Evolutionary conservation across 1,140 invertebrate species (phyloP), one percentile per base, ranked within the genome.

Genomic region (Hermatobates lingyangjiaoensis): DNA sequence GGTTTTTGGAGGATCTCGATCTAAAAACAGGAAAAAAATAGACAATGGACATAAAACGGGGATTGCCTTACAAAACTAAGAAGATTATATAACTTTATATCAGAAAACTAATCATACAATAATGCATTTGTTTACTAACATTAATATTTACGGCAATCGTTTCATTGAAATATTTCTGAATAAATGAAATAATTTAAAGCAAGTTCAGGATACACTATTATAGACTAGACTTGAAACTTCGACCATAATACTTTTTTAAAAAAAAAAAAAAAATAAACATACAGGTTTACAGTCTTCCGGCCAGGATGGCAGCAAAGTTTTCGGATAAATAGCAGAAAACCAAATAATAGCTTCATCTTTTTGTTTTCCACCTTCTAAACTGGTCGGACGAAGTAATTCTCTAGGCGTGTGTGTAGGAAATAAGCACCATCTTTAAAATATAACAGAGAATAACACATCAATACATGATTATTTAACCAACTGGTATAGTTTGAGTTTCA

Each of bases 291-390:
- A 97, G 64, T 96, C 79, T 62, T 79, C 69, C 30, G 93, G 93
- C 94, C 94, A 98, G 18, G 75, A 71, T 24, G 86, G 76, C 51
- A 80, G 67, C 66, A 94, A 81, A 26, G 91, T 95, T 64, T 83
- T 79, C n/a, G 93, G 93, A 71, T 98, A 99, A 62, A 99, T 87
- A 28, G 90, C 71, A 58, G 78, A 83, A 64, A 98, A 99, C 96
- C 95, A 99, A 2, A 92, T 96, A 28, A 97, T 86, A 49, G 94
- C 95, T 73, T 98, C 95, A 65, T 97, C 93, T 50, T 84, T 76
- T 63, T 98, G 92, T 64, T 95, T 96, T 0, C 92, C 90, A 34
- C 90, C 93, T 65, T 95, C 86, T 5, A 71, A 69, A 45, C 79
- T 78, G 23, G 80, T 81, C 2, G 96, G 87, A 70, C 98, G 98